Percentiles rank a stretch among this genome's conserved stretches.
phyloP scores from a whole-genome alignment of 2,113 vertebrate genomes.

The Phyllostomus hastatus region DNA sequence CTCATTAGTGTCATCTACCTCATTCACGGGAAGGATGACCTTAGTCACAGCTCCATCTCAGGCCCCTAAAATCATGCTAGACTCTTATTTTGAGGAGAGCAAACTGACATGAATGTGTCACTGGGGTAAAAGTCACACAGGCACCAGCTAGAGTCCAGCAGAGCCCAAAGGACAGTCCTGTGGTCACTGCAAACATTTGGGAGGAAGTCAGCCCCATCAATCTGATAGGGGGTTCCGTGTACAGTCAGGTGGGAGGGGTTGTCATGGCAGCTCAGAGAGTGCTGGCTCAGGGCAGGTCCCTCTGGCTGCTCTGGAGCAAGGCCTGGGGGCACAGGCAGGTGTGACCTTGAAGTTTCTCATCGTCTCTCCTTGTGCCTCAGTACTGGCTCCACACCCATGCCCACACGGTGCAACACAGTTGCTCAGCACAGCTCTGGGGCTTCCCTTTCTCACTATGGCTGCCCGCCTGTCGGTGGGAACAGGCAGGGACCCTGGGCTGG shows the following conservation, averaged over 20 bases:
- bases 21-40: not conserved
- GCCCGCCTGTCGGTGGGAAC: not conserved
- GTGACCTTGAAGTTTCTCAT: not conserved
- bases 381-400: not conserved
- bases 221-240: not conserved
- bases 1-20: not conserved
- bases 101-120: not conserved
- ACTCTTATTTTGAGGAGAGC: not conserved
- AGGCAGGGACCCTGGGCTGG: not conserved
- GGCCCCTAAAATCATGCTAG: not conserved
- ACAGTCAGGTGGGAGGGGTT: not conserved
- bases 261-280: not conserved
- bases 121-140: not conserved
- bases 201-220: not conserved
- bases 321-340: not conserved
- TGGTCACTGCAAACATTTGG: not conserved
- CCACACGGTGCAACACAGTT: not conserved
- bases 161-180: not conserved
- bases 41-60: not conserved
- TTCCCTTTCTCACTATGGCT: not conserved
- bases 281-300: not conserved
- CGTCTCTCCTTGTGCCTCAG: not conserved
- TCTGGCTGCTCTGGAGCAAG: not conserved
- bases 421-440: not conserved
- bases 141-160: not conserved